Evolutionary conservation across 2,888 invertebrate genomes (phyloP), one percentile per base, ranked within the genome.

Genomic region (Tipula unca): DNA sequence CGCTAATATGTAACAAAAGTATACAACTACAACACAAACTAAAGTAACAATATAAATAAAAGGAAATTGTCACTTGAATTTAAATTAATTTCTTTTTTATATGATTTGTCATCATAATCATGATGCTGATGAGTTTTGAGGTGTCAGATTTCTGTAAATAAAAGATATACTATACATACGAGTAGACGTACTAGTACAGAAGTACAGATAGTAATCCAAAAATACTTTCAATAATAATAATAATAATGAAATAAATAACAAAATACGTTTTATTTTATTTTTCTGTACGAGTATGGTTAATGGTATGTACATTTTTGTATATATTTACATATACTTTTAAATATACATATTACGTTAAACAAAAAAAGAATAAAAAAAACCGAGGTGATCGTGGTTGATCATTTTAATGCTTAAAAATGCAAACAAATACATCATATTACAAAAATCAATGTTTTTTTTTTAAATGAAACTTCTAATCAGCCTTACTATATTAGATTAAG

Each of bases 41-140:
- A 69, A 69, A 69, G 8, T 69, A 69, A 69, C 10, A 69, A 69
- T 25, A 69, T 69, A 69, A 69, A 69, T 69, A 69, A 69, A 69
- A 69, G 69, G 69, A 69, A 69, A 69, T 69, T 69, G 69, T 69
- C 69, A 69, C 69, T 69, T 69, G 69, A 69, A 69, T 69, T 69
- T 69, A 69, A 69, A 69, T 69, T 69, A 69, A 14, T 25, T 69
- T 69, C 69, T 25, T 69, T 14, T 69, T 25, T 69, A 69, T 69
- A 69, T 69, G 69, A 69, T 69, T 25, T 69, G 25, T 69, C 10
- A 69, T 25, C 25, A 69, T 48, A 5, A 17, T 48, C 17, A 17
- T 48, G n/a, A 48, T 69, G 25, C 20, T 69, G 69, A 69, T 69
- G 20, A 69, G 25, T 69, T 69, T 69, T 25, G 20, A 69, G 69